A percentile compares a stretch with the other conserved stretches of the same genome.
Conservation (phyloP, 2,113 vertebrate species). For the Corythornis cristatus region DNA sequence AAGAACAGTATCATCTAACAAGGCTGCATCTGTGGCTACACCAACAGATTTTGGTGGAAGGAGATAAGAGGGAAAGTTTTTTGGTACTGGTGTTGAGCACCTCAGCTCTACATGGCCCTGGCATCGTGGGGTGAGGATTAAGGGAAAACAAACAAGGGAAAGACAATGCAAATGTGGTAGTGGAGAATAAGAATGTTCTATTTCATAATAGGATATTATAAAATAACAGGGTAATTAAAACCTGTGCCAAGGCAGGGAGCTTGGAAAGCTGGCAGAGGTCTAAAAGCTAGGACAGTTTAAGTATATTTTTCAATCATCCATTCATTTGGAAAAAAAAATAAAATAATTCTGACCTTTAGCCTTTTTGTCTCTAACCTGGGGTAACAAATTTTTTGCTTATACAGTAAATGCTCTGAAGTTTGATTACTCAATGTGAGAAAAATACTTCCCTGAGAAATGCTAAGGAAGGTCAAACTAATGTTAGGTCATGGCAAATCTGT, state of each 20-base stretch:
- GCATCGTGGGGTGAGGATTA: not conserved
- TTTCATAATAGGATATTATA: too few relatives aligned
- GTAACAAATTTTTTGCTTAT: not conserved
- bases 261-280: not conserved
- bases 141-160: not conserved
- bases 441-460: not conserved
- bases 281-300: not conserved
- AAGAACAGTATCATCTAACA: not conserved
- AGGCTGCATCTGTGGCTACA: not conserved
- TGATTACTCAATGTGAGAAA: not conserved
- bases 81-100: not conserved
- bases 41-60: not conserved
- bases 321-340: not conserved
- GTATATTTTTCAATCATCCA: not conserved
- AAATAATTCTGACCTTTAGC: not conserved
- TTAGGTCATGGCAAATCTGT: not conserved
- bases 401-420: not conserved
- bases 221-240: not conserved
- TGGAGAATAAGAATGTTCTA: not conserved
- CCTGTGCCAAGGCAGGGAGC: not conserved
- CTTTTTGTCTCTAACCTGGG: not conserved
- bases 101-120: rapidly evolving
- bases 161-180: not conserved
- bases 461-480: not conserved
- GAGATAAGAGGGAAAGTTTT: not conserved